Evolutionary conservation across 2,888 invertebrate genomes (phyloP).

Genomic region (Adelphocoris suturalis): DNA sequence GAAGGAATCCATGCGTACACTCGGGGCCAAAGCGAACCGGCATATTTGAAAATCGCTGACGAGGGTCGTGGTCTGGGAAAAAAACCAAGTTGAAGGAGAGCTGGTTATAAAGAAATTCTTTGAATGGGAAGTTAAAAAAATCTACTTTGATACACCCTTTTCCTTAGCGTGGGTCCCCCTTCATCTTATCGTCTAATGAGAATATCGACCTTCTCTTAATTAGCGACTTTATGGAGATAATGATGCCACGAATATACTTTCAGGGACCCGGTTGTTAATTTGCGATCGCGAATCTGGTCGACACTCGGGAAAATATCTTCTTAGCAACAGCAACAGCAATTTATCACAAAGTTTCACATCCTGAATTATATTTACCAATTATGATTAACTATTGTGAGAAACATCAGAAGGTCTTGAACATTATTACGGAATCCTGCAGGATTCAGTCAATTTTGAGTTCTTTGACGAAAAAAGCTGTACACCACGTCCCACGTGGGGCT

Average conservation of each 20-base stretch:
- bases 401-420: too few relatives aligned
- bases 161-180: not conserved
- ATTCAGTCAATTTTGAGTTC: too few relatives aligned
- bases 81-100: not conserved
- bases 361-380: too few relatives aligned
- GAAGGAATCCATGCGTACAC: slow-evolving; percentile 42
- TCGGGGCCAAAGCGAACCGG: slow-evolving; percentile 1
- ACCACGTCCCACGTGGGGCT: too few relatives aligned
- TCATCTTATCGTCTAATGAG: slow-evolving; percentile 31
- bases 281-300: not conserved
- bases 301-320: not conserved
- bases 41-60: slow-evolving; percentile 22
- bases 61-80: not conserved
- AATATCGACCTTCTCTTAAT: slow-evolving; percentile 31
- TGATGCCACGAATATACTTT: slow-evolving; percentile 3
- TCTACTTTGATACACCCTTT: not conserved
- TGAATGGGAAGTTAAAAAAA: slow-evolving; percentile 4
- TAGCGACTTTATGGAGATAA: slow-evolving; percentile 29
- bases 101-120: slow-evolving; percentile 9
- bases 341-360: too few relatives aligned
- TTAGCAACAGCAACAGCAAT: not conserved
- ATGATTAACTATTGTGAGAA: too few relatives aligned
- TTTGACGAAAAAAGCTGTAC: too few relatives aligned
- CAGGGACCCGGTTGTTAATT: slow-evolving; percentile 17
- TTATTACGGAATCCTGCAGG: too few relatives aligned